These are phyloP conservation scores for Istiophorus platypterus DNA, from an alignment of 2,113 vertebrate species.

Conservation along the genomic window DNA sequence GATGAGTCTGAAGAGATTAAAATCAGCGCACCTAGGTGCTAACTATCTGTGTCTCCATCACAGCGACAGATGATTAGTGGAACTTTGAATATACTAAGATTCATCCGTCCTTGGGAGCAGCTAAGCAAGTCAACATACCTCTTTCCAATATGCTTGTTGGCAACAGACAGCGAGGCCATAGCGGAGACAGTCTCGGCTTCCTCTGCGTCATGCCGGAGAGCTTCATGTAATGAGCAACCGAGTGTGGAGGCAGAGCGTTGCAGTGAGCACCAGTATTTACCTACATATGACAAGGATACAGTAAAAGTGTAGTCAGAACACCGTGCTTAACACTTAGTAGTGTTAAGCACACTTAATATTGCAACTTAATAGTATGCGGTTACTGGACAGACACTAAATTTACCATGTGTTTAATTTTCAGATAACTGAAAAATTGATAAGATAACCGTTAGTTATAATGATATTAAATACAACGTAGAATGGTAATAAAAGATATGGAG, in stretches of 20 bases:
- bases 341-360: no score
- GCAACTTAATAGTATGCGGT: no score
- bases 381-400: no score
- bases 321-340: no score
- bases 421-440: background rate
- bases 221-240: conserved; percentile 91
- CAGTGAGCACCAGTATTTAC: conserved; percentile 95
- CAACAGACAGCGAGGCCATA: conserved; percentile 97
- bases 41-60: background rate
- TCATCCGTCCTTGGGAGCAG: background rate
- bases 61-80: background rate
- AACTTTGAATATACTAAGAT: background rate
- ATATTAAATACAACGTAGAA: background rate
- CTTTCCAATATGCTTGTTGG: conserved; percentile 90
- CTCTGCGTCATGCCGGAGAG: conserved; percentile 91
- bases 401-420: no score
- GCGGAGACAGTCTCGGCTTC: conserved; percentile 96
- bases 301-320: background rate
- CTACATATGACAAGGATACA: conserved; percentile 73
- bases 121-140: conserved; percentile 79
- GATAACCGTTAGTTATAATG: background rate
- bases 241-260: conserved; percentile 87
- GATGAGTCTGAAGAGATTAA: background rate
- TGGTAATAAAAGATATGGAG: background rate
- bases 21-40: background rate